These are phyloP conservation scores for Limosa lapponica DNA, from an alignment of 2,797 vertebrate genomes.

Conservation along the genomic window DNA sequence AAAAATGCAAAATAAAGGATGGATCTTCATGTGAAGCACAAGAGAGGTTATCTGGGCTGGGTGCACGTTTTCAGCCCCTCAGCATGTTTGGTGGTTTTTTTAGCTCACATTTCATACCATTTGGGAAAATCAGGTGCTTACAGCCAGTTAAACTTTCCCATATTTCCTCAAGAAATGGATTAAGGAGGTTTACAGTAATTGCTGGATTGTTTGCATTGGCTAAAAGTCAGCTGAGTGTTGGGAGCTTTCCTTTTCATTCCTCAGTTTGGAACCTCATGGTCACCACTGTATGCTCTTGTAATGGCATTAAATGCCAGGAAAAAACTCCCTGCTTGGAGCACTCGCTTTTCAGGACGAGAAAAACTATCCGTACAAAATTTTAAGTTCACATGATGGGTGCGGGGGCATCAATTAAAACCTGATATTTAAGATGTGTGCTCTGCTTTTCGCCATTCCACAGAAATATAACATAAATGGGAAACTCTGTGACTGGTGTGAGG, in stretches of 20 bases:
- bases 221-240: not conserved
- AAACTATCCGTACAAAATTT: not conserved
- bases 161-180: not conserved
- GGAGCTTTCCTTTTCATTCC: not conserved
- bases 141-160: not conserved
- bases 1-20: not conserved
- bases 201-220: not conserved
- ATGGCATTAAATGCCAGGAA: rapidly evolving
- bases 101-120: not conserved
- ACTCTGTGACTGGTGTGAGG: not conserved
- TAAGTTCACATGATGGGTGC: rapidly evolving
- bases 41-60: not conserved
- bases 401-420: not conserved
- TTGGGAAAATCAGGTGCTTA: not conserved
- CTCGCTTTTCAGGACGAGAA: not conserved
- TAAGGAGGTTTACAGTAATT: not conserved
- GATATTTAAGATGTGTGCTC: rapidly evolving
- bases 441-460: not conserved
- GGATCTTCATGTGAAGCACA: too few relatives aligned
- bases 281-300: not conserved
- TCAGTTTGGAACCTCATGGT: rapidly evolving
- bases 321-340: not conserved
- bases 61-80: rapidly evolving
- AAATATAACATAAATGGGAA: not conserved
- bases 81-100: rapidly evolving